Percentiles rank a stretch among this genome's conserved stretches.
Conservation (phyloP, 37 sponge, comb jelly and placozoan genomes). For the Petrosia ficiformis region DNA sequence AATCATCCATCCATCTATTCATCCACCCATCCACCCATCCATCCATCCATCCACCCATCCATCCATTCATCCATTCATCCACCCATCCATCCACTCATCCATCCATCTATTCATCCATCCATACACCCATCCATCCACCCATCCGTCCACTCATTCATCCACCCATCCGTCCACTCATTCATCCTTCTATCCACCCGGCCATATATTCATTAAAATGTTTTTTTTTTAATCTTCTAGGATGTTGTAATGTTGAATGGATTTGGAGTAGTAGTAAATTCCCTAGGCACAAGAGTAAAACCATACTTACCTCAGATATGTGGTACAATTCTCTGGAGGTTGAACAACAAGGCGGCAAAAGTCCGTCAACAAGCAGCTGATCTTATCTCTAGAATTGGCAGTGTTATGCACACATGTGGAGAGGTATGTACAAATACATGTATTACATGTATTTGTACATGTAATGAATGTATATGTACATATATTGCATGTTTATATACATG, state of each 20-base stretch:
- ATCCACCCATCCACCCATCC: not conserved
- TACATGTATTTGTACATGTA: not conserved
- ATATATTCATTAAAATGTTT: no score
- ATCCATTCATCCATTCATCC: not conserved
- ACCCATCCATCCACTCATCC: not conserved
- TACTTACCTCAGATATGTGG: constrained; percentile 99
- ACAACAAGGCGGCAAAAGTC: constrained; percentile 97
- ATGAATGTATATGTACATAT: no score
- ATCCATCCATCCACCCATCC: not conserved
- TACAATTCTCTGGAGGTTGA: constrained; percentile 94
- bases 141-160: no score
- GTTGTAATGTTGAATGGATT: constrained; percentile 96
- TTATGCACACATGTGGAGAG: constrained; percentile 94
- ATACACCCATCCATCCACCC: no score
- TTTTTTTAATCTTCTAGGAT: constrained; percentile 56
- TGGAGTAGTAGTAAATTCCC: constrained; percentile 94
- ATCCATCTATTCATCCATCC: not conserved
- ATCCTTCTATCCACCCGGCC: not conserved
- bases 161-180: not conserved
- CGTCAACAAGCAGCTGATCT: constrained; percentile 98
- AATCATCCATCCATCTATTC: no score
- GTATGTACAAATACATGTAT: constrained; percentile 26
- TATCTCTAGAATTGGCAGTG: constrained; percentile 86
- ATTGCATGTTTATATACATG: constrained; percentile 4
- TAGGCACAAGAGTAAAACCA: constrained; percentile 92